Evolutionary conservation across 2,888 invertebrate species (phyloP).

Genomic region (Ormyrus rosae): DNA sequence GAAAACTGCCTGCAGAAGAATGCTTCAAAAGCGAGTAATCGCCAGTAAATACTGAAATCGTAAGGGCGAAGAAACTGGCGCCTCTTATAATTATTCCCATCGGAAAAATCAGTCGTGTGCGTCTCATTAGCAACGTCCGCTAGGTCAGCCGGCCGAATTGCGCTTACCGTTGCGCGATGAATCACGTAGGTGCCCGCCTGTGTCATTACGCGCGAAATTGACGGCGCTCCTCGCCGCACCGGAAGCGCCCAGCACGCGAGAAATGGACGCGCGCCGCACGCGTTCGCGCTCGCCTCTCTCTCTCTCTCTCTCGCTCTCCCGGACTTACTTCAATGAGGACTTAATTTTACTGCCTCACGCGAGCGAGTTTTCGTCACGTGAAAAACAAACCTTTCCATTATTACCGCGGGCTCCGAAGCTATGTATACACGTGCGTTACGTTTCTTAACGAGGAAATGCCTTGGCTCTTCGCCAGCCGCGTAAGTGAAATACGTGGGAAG

Average conservation of each 20-base stretch:
- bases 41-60: too few species aligned
- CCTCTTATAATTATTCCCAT: too few species aligned
- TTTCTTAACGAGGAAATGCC: conserved; percentile 27
- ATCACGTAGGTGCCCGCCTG: conserved; percentile 26
- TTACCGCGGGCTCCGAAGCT: neutral
- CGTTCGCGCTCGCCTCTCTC: neutral
- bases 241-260: conserved; percentile 50
- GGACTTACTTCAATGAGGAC: conserved; percentile 51
- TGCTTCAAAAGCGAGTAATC: too few species aligned
- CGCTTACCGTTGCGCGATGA: conserved; percentile 56
- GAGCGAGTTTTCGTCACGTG: conserved; percentile 51
- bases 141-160: conserved; percentile 37
- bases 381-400: conserved; percentile 54
- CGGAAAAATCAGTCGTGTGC: neutral
- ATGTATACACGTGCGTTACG: neutral
- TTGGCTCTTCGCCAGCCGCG: conserved; percentile 11
- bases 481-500: conserved; percentile 27
- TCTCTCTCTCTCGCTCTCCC: conserved; percentile 45
- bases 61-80: too few species aligned
- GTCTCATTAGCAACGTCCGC: conserved; percentile 15
- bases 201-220: conserved; percentile 55
- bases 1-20: too few species aligned
- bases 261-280: conserved; percentile 43
- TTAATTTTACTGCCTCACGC: conserved; percentile 51
- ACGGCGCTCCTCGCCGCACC: conserved; percentile 26